Conservation (phyloP, 2,113 vertebrate species). For the Syngnathus scovelli region DNA sequence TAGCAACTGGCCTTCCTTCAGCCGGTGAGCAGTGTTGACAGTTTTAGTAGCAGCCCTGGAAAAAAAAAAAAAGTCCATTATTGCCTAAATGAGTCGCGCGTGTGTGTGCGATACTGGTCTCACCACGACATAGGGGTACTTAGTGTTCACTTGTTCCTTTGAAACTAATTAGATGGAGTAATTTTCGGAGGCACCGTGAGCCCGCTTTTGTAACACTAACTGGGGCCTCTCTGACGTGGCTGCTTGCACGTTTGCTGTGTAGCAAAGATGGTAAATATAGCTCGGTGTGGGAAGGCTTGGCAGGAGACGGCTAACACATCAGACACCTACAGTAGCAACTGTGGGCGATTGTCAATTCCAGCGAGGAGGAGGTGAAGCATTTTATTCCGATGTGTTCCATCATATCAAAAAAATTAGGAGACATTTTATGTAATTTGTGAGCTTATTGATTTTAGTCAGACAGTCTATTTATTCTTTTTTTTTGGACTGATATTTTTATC, state of each 20-base stretch:
- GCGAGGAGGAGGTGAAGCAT: slow-evolving; percentile 33
- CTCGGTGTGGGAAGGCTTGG: slow-evolving; percentile 63
- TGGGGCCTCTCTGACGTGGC: slow-evolving; percentile 44
- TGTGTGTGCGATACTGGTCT: neutral
- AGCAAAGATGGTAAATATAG: slow-evolving; percentile 61
- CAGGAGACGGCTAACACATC: slow-evolving; percentile 46
- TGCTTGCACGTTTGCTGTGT: slow-evolving; percentile 48
- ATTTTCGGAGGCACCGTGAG: slow-evolving; percentile 25
- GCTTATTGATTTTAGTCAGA: neutral
- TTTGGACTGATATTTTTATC: neutral
- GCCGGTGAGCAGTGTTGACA: slow-evolving; percentile 5
- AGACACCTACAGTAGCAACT: slow-evolving; percentile 50
- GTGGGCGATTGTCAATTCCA: slow-evolving; percentile 62
- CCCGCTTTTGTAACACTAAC: slow-evolving; percentile 41
- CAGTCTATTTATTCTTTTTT: neutral
- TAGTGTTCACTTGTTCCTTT: slow-evolving; percentile 13
- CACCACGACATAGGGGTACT: slow-evolving; percentile 4
- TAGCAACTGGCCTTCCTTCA: slow-evolving; percentile 53
- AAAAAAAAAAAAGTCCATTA: neutral
- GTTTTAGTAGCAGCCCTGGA: neutral
- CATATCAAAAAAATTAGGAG: neutral
- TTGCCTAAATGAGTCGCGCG: slow-evolving; percentile 12
- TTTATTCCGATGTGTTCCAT: slow-evolving; percentile 1
- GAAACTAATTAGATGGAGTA: slow-evolving; percentile 41
- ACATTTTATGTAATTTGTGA: neutral